Evolutionary conservation across 2,797 vertebrate species (phyloP).

Genomic region (Lycodopsis pacificus): DNA sequence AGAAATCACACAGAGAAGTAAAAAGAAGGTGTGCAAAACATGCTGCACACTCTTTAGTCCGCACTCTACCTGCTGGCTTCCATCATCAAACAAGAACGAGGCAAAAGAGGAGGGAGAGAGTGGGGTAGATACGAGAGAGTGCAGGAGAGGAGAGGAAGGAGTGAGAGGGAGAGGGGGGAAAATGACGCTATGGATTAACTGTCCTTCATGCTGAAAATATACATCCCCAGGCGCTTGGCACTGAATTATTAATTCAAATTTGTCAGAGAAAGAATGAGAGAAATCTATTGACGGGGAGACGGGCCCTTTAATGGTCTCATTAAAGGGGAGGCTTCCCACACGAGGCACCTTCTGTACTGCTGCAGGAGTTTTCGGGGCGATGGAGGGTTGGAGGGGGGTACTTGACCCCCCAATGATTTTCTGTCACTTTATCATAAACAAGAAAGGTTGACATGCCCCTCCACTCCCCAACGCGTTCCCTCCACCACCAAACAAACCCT

Average conservation of each 20-base stretch:
- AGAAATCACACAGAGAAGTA: conserved; percentile 53
- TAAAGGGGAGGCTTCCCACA: conserved; percentile 84
- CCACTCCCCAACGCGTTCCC: conserved; percentile 43
- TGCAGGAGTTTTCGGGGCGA: conserved; percentile 80
- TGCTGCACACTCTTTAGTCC: conserved; percentile 69
- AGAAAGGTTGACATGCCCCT: conserved; percentile 78
- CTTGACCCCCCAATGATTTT: conserved; percentile 86
- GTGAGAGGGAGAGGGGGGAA: conserved; percentile 39
- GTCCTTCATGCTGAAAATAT: conserved; percentile 90
- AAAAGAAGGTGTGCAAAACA: conserved; percentile 36
- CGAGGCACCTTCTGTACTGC: conserved; percentile 78
- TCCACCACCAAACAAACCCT: conserved; percentile 70
- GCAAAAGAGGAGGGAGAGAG: conserved; percentile 48
- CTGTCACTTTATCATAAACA: conserved; percentile 88
- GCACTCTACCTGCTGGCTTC: conserved; percentile 69
- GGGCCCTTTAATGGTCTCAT: conserved; percentile 88
- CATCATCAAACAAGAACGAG: conserved; percentile 69
- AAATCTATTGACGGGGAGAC: conserved; percentile 86
- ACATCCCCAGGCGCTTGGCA: conserved; percentile 85
- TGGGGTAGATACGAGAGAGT: conserved; percentile 42
- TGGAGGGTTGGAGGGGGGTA: conserved; percentile 74
- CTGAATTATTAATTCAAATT: conserved; percentile 93
- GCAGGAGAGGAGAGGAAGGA: conserved; percentile 53
- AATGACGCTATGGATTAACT: conserved; percentile 89
- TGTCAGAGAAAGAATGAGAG: conserved; percentile 85